Evolutionary conservation across 2,113 vertebrate species (phyloP), one percentile per base, ranked within the genome.

Genomic region (Tonatia bakeri): DNA sequence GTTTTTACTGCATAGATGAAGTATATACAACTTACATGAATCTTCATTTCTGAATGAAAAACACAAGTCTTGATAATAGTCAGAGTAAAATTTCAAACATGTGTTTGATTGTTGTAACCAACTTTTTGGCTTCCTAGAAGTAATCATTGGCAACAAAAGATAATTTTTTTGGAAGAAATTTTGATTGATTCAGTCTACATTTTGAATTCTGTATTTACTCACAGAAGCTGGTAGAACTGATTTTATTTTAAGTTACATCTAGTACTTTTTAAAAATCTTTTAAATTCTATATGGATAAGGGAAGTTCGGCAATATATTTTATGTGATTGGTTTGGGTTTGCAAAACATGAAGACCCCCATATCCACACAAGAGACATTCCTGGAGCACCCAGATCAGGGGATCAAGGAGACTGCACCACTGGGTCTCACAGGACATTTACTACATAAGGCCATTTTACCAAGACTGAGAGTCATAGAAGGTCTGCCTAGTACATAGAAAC

Each of bases 31-130:
- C 22, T 45, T 73, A 77, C 20, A 50, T 47, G 17, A 65, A 85
- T 65, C 4, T 93, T 80, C 6, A 45, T 90, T 87, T 87, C 15
- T 61, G 33, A 90, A 95, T 95, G 24, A 4, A 95, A 90, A 92
- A 54, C 13, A 80, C 4, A 87, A 89, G 84, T 43, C 0, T 38
- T 6, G 4, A 36, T 76, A 6, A 33, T 80, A 7, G 12, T 79
- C n/a, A 90, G 1, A 59, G 31, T 40, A 40, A 91, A 83, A 65
- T 28, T 47, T 94, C 87, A 69, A 94, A 94, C 28, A 38, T 70
- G 4, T 36, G 9, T 76, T 94, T 87, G 17, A 82, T 61, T 72
- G 83, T 40, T 92, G 9, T 10, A 73, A 38, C 12, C 3, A 47
- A 40, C 2, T 7, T 56, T 84, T 88, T 89, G 36, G 14, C 43